phyloP scores from a whole-genome alignment of 2,113 vertebrate genomes.

The Pholis gunnellus region DNA sequence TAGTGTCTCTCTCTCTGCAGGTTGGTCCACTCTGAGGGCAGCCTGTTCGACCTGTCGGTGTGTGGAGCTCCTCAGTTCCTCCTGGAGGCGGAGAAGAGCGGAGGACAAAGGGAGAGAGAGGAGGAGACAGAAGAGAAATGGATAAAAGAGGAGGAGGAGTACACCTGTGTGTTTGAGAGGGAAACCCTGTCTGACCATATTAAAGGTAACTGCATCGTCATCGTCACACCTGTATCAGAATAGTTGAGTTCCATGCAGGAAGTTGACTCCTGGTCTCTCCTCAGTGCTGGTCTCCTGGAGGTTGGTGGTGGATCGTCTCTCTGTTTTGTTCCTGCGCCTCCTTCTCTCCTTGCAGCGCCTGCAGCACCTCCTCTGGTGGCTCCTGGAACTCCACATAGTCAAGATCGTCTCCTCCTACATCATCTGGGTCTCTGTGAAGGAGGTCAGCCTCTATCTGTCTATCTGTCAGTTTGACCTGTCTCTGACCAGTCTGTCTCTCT shows the following conservation, averaged over 20 bases:
- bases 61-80: slow-evolving; percentile 80
- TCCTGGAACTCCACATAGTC: slow-evolving; percentile 93
- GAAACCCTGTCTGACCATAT: slow-evolving; percentile 58
- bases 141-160: slow-evolving; percentile 16
- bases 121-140: slow-evolving; percentile 10
- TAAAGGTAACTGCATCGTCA: slow-evolving; percentile 18
- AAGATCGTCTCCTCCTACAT: slow-evolving; percentile 95
- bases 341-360: slow-evolving; percentile 92
- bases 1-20: slow-evolving; percentile 73
- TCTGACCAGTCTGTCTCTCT: neutral
- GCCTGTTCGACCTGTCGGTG: slow-evolving; percentile 91
- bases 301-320: slow-evolving; percentile 93
- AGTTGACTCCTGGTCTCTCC: neutral
- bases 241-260: neutral
- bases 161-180: slow-evolving; percentile 48
- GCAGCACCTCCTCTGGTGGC: slow-evolving; percentile 95
- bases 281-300: slow-evolving; percentile 90
- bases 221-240: neutral
- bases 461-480: slow-evolving; percentile 77
- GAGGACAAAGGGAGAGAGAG: slow-evolving; percentile 18
- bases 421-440: slow-evolving; percentile 94
- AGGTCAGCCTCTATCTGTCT: slow-evolving; percentile 72
- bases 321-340: slow-evolving; percentile 92
- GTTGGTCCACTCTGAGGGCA: slow-evolving; percentile 93
- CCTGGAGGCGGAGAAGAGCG: slow-evolving; percentile 68